A percentile compares a stretch with the other conserved stretches of the same genome.
phyloP scores from a whole-genome alignment of 2,113 vertebrate species.

The Alexandromys fortis region DNA sequence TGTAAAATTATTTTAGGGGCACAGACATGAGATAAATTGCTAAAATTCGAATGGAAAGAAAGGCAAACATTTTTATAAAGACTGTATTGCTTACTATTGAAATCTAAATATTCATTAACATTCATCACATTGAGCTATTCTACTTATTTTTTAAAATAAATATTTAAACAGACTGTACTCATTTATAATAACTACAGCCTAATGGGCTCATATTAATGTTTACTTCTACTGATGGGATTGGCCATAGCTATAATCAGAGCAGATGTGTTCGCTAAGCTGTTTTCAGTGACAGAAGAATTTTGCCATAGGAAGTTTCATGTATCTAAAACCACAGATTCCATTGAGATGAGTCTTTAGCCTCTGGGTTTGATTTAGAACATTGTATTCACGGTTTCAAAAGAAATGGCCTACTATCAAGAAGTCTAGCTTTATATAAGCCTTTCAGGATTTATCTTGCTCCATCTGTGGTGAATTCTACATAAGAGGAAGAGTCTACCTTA shows the following conservation, averaged over 20 bases:
- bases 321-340: constrained; percentile 77
- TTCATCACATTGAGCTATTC: background rate
- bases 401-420: constrained; percentile 20
- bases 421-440: background rate
- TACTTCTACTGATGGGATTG: constrained; percentile 43
- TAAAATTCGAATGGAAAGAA: background rate
- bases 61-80: constrained; percentile 26
- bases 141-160: constrained; percentile 33
- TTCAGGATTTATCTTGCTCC: background rate
- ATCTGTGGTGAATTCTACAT: constrained; percentile 33
- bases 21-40: background rate
- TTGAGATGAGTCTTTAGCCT: constrained; percentile 60
- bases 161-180: background rate
- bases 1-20: background rate
- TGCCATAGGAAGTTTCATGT: constrained; percentile 51
- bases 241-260: constrained; percentile 36
- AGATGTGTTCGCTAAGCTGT: constrained; percentile 62
- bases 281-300: constrained; percentile 5
- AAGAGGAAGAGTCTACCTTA: constrained; percentile 9
- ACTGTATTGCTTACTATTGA: background rate
- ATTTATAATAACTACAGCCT: constrained; percentile 31
- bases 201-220: constrained; percentile 57
- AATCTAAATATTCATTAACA: constrained; percentile 28
- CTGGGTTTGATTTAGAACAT: constrained; percentile 56
- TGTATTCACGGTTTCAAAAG: constrained; percentile 57